Conservation (phyloP, 2,113 vertebrate genomes). For the Petrocephalus microphthalmus region DNA sequence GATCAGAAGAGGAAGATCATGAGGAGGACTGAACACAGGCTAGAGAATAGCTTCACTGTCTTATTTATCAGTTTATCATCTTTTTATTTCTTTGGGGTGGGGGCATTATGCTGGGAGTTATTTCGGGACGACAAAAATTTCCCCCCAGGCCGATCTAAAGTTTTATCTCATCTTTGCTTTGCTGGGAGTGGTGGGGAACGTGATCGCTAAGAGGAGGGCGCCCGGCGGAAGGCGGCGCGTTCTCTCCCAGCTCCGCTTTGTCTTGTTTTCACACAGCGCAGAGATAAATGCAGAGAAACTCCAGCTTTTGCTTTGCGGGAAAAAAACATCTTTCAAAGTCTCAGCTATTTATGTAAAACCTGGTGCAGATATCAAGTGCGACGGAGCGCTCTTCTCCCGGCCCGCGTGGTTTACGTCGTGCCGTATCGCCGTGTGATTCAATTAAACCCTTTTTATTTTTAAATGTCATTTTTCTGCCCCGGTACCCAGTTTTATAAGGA, state of each 20-base stretch:
- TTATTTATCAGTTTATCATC: neutral
- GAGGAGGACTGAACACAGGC: neutral
- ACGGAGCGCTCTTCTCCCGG: too few relatives aligned
- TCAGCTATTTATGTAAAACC: neutral
- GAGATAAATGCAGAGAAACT: neutral
- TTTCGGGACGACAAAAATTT: neutral
- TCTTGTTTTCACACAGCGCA: too few relatives aligned
- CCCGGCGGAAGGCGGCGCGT: neutral
- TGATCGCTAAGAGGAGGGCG: neutral
- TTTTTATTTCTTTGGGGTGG: neutral
- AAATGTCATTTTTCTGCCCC: neutral
- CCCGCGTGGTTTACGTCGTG: neutral
- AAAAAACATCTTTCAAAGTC: neutral
- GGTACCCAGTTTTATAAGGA: neutral
- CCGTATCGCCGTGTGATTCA: neutral
- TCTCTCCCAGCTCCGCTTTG: neutral
- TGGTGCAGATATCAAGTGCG: neutral
- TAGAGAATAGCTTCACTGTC: neutral
- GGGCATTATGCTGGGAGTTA: neutral
- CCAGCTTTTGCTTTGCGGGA: neutral
- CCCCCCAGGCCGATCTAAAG: neutral
- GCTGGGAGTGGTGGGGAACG: neutral
- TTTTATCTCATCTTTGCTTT: neutral
- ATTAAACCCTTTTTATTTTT: neutral
- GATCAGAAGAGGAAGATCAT: neutral